These are phyloP conservation scores for Chromoteleia sp. DNA, from an alignment of 2,888 invertebrate species.

Conservation along the genomic window DNA sequence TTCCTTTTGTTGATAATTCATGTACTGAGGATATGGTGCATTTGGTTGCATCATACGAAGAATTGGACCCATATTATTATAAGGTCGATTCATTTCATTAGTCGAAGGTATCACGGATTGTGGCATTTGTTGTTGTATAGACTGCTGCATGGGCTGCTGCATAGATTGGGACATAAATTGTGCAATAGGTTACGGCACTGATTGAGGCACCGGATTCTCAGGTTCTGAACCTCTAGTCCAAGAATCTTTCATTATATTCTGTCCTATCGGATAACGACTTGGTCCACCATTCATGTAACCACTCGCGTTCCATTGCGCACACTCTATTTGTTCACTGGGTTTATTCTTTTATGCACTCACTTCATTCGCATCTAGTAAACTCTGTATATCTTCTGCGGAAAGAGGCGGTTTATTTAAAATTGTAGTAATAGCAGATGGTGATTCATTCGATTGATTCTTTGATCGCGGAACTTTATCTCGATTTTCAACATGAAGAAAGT, in stretches of 20 bases:
- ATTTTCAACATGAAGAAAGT: neutral
- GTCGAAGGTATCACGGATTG: constrained; percentile 6
- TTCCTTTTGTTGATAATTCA: constrained; percentile 55
- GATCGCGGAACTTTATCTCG: constrained; percentile 27
- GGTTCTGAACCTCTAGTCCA: constrained; percentile 55
- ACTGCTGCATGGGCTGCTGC: constrained; percentile 17
- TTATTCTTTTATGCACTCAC: constrained; percentile 4
- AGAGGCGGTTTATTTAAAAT: constrained; percentile 79
- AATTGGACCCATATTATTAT: constrained; percentile 11
- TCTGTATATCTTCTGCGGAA: constrained; percentile 81
- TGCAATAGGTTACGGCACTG: neutral
- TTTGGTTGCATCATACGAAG: constrained; percentile 35
- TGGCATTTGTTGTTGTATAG: neutral
- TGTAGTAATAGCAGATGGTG: constrained; percentile 15
- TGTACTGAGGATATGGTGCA: constrained; percentile 42
- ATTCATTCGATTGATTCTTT: neutral
- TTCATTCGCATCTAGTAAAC: constrained; percentile 78
- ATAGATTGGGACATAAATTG: constrained; percentile 19
- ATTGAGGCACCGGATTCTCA: constrained; percentile 25
- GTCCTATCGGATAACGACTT: constrained; percentile 43
- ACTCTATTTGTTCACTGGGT: constrained; percentile 13
- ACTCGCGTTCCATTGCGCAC: constrained; percentile 32
- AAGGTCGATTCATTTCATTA: constrained; percentile 46
- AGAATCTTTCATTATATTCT: constrained; percentile 40
- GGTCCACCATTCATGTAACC: constrained; percentile 39